Conservation (phyloP, 2,797 vertebrate species). For the Peromyscus melanophrys region DNA sequence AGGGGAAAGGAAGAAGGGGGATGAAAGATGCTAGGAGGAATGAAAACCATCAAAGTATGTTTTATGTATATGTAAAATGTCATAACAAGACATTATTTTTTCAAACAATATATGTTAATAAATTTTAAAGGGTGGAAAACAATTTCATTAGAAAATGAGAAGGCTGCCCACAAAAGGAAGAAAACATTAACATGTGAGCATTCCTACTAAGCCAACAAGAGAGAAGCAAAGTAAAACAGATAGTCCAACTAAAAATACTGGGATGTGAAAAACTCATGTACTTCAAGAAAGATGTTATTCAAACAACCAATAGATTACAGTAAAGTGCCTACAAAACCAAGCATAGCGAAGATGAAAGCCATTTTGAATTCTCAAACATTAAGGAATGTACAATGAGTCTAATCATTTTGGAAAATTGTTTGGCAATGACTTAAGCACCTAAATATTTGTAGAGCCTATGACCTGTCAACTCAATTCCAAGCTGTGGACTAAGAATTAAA, state of each 20-base stretch:
- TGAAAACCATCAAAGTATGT: neutral
- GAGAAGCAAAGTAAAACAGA: neutral
- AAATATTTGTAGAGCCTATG: neutral
- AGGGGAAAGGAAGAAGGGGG: neutral
- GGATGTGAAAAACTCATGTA: neutral
- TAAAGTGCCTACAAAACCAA: neutral
- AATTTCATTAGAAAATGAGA: neutral
- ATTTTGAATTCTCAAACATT: neutral
- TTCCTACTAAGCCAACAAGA: neutral
- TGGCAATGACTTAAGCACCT: neutral
- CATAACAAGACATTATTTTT: neutral
- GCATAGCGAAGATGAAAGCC: neutral
- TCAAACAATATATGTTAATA: neutral
- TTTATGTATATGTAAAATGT: neutral
- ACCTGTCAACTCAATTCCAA: neutral
- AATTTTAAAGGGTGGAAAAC: neutral
- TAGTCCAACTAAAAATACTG: neutral
- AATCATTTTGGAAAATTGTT: neutral
- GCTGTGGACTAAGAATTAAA: neutral
- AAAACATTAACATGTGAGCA: neutral
- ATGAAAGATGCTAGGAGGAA: neutral
- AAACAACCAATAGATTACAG: neutral
- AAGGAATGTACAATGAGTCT: neutral
- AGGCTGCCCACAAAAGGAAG: neutral
- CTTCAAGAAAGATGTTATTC: neutral